Evolutionary conservation across 64 coral and sea anemone species (phyloP).

Genomic region (Astreopora myriophthalma): DNA sequence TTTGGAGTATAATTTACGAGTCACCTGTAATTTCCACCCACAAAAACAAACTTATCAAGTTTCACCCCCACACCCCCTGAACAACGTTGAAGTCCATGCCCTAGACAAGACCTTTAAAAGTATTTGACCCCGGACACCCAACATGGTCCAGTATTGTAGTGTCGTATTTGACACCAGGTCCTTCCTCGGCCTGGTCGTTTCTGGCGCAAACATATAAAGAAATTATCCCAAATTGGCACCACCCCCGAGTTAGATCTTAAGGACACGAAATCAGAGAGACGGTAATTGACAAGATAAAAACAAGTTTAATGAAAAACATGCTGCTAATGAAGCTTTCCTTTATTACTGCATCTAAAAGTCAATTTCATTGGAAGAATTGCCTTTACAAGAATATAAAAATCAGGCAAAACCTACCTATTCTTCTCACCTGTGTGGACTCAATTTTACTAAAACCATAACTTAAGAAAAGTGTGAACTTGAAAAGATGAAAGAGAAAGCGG

Average conservation of each 20-base stretch:
- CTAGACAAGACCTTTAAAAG: too few relatives aligned
- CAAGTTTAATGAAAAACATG: conserved; percentile 12
- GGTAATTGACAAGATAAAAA: neutral
- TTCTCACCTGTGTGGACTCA: neutral
- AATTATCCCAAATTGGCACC: too few relatives aligned
- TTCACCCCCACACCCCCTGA: too few relatives aligned
- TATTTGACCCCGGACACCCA: too few relatives aligned
- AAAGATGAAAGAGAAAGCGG: neutral
- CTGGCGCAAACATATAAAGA: too few relatives aligned
- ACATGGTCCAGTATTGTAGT: too few relatives aligned
- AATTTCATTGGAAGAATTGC: neutral
- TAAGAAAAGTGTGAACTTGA: neutral
- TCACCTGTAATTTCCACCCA: too few relatives aligned
- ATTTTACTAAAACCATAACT: neutral
- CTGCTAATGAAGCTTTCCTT: neutral
- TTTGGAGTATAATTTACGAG: too few relatives aligned
- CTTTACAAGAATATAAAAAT: neutral
- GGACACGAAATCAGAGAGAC: neutral
- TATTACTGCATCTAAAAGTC: neutral
- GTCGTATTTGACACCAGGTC: too few relatives aligned
- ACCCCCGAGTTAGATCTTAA: neutral
- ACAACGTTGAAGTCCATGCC: too few relatives aligned
- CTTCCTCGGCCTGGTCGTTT: too few relatives aligned
- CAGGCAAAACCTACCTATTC: neutral
- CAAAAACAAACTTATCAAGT: too few relatives aligned